phyloP scores from a whole-genome alignment of 2,888 invertebrate species.

The Dryadula phaetusa region DNA sequence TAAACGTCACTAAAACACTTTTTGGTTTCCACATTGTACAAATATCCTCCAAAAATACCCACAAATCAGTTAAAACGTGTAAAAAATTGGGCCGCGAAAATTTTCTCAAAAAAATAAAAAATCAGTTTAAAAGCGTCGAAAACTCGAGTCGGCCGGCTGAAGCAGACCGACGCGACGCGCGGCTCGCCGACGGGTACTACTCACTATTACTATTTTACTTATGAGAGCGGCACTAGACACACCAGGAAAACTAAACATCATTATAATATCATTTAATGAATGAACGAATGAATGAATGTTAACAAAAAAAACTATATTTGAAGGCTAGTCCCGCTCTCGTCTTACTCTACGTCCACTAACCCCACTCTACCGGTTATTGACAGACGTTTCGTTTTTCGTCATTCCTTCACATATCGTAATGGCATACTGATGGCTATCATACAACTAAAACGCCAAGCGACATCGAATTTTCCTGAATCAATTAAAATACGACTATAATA shows the following conservation, averaged over 20 bases:
- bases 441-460: constrained; percentile 32
- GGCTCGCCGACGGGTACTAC: constrained; percentile 23
- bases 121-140: constrained; percentile 51
- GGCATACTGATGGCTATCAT: constrained; percentile 31
- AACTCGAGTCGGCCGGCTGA: constrained; percentile 48
- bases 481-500: constrained; percentile 12
- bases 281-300: neutral
- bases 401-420: constrained; percentile 27
- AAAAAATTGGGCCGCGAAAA: constrained; percentile 44
- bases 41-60: constrained; percentile 72
- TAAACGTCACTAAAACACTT: constrained; percentile 66
- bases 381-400: neutral
- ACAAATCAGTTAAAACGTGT: constrained; percentile 41
- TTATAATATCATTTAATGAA: neutral
- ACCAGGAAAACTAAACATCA: neutral
- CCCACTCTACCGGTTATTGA: constrained; percentile 8
- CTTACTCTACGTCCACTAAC: neutral
- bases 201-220: constrained; percentile 6
- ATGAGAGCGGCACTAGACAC: constrained; percentile 11
- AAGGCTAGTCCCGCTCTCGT: constrained; percentile 3
- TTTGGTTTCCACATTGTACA: constrained; percentile 77
- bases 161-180: constrained; percentile 48
- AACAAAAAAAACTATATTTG: neutral
- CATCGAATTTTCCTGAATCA: constrained; percentile 13
- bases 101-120: constrained; percentile 27